Percentiles rank a stretch among this genome's conserved stretches.
phyloP scores from a whole-genome alignment of 1,140 invertebrate genomes.

The Leptinotarsa lineolata region DNA sequence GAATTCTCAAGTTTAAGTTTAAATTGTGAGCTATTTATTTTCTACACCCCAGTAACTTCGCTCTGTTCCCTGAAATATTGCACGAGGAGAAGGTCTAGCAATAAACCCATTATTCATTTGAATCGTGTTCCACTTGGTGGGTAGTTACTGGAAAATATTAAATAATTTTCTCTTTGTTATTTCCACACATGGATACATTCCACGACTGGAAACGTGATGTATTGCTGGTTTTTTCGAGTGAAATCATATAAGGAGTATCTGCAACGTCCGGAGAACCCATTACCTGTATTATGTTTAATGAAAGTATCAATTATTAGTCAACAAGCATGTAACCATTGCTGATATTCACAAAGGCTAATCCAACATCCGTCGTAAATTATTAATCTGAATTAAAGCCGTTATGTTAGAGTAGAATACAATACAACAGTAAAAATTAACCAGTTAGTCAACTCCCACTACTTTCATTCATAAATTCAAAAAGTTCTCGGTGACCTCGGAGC shows the following conservation, averaged over 20 bases:
- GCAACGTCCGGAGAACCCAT: not conserved
- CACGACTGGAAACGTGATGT: not conserved
- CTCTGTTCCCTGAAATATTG: slow-evolving; percentile 9
- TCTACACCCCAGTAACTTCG: slow-evolving; percentile 15
- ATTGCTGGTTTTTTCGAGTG: not conserved
- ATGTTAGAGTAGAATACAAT: too few relatives aligned
- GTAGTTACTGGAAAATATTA: slow-evolving; percentile 2
- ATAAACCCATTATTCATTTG: slow-evolving; percentile 16
- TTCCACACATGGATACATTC: slow-evolving; percentile 2
- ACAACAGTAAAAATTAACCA: too few relatives aligned
- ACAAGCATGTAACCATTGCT: too few relatives aligned
- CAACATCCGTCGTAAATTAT: too few relatives aligned
- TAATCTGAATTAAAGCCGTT: too few relatives aligned
- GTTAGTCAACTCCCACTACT: too few relatives aligned
- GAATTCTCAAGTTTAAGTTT: slow-evolving; percentile 9
- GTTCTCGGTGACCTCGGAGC: too few relatives aligned
- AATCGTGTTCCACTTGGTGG: slow-evolving; percentile 13
- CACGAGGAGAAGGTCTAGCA: slow-evolving; percentile 9
- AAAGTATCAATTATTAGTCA: too few relatives aligned
- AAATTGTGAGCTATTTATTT: slow-evolving; percentile 18
- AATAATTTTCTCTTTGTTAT: not conserved
- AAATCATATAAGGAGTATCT: not conserved
- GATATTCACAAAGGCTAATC: too few relatives aligned
- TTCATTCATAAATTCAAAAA: too few relatives aligned
- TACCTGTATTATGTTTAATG: not conserved